phyloP scores from a whole-genome alignment of 1,140 invertebrate genomes.

The Zaprionus kolodkinae region DNA sequence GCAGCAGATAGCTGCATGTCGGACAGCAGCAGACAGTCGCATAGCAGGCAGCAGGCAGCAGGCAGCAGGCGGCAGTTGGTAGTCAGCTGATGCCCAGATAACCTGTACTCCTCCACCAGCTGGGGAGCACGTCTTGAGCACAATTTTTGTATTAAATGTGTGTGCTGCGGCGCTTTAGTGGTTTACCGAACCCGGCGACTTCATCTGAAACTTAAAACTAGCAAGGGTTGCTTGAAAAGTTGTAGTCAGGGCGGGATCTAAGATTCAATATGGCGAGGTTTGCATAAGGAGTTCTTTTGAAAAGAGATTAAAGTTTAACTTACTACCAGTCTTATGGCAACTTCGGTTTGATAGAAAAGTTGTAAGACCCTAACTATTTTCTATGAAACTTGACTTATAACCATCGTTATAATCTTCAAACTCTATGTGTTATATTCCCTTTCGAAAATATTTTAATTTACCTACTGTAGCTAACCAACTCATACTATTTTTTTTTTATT shows the following conservation, averaged over 20 bases:
- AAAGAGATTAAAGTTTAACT: no score
- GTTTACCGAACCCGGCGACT: neutral
- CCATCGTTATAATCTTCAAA: no score
- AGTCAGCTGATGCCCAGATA: neutral
- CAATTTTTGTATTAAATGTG: constrained; percentile 31
- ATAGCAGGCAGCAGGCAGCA: neutral
- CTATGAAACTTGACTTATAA: no score
- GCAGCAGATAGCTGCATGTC: constrained; percentile 22
- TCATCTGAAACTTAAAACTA: neutral
- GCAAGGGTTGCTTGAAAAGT: neutral
- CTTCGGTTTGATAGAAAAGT: no score
- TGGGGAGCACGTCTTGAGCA: constrained; percentile 2
- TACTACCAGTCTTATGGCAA: no score
- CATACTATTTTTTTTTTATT: no score
- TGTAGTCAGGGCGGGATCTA: no score
- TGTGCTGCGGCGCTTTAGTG: neutral
- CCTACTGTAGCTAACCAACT: neutral
- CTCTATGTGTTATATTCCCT: no score
- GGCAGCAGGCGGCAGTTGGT: neutral
- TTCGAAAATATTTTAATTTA: no score
- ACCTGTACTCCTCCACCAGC: neutral
- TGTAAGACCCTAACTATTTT: no score
- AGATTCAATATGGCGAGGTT: no score
- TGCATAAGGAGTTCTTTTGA: no score
- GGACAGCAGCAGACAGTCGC: neutral